Evolutionary conservation across 2,888 invertebrate species (phyloP).

Genomic region (Eutolmus rufibarbis): DNA sequence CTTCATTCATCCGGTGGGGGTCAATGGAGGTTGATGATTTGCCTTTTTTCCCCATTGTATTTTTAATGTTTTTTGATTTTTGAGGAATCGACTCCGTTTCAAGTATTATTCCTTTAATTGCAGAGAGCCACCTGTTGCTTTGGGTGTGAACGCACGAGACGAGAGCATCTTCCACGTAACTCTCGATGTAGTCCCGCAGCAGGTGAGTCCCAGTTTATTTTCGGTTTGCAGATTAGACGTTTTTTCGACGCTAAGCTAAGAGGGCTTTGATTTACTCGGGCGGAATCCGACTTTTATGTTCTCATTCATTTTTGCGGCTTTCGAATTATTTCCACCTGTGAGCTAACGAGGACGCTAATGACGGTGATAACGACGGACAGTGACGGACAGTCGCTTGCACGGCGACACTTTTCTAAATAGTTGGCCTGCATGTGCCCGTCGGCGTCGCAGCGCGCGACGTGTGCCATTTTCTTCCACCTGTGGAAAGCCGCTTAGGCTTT

Average conservation of each 20-base stretch:
- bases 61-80: neutral
- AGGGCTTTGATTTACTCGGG: neutral
- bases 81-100: neutral
- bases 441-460: neutral
- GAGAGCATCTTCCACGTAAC: neutral
- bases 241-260: neutral
- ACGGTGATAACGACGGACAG: neutral
- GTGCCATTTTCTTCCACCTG: neutral
- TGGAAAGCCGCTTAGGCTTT: constrained; percentile 8
- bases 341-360: neutral
- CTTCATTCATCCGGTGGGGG: neutral
- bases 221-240: neutral
- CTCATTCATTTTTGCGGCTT: neutral
- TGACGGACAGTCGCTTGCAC: neutral
- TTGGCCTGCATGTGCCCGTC: neutral
- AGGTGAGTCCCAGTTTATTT: neutral
- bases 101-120: neutral
- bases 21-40: neutral
- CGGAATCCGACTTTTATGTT: neutral
- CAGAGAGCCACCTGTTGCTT: neutral
- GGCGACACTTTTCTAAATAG: neutral
- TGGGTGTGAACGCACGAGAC: neutral
- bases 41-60: neutral
- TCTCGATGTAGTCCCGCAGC: neutral
- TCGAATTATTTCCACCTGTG: neutral